Evolutionary conservation across 2,113 vertebrate genomes (phyloP), one percentile per base, ranked within the genome.

Genomic region (Phaethon lepturus): DNA sequence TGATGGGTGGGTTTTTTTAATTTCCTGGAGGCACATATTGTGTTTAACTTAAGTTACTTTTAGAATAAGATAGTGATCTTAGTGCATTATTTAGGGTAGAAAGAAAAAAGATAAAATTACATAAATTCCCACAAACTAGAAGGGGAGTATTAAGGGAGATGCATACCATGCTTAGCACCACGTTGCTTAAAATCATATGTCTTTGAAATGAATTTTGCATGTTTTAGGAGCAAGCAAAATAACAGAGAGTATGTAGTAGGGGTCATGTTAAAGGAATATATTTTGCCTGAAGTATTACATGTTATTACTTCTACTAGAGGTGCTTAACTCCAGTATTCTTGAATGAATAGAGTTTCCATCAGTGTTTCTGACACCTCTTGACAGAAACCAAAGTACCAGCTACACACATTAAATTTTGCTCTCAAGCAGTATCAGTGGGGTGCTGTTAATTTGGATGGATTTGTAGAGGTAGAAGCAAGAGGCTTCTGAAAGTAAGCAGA

Each of bases 91-190:
- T 96, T 75, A 80, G 42, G 26, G 38, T 95, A 94, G 92, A 93
- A 96, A 95, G 94, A 83, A 95, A 95, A 93, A 83, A 86, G 84
- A 89, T 96, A 92, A 90, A 74, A 69, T 82, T 53, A 33, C 74
- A 90, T 91, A 66, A 97, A 94, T 96, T 95, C 62, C 66, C 91
- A 80, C 60, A 88, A 73, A 92, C 72, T 74, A 50, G 25, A 62
- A n/a, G 20, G 35, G 60, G 6, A 16, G 20, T 14, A 15, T 47
- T 82, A 60, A 77, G 45, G 29, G 68, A 66, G 62, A 50, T 82
- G 62, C 35, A 68, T 16, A 62, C 58, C 4, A 7, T 11, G 9
- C 31, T 88, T 71, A 85, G 59, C 38, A 47, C 40, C 60, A 44
- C 40, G 11, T 80, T 92, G 13, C 45, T 79, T 77, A 58, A 88